Evolutionary conservation across 2,888 invertebrate species (phyloP).

Genomic region (Macrostomum cliftonense): DNA sequence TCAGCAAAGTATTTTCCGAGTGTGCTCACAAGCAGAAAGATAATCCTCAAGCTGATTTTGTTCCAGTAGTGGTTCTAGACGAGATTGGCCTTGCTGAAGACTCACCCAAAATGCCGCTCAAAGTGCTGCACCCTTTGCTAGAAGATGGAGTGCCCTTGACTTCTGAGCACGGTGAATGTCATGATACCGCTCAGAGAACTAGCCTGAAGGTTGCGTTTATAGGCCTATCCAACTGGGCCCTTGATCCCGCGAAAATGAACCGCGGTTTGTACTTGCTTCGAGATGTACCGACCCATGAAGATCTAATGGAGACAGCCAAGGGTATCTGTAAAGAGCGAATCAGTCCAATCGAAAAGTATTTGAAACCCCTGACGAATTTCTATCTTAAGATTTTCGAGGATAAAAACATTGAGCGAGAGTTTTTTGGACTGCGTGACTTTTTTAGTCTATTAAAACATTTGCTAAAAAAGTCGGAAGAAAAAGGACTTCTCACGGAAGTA

Average conservation of each 20-base stretch:
- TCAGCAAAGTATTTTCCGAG: conserved; percentile 24
- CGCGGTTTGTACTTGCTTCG: conserved; percentile 27
- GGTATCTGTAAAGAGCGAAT: conserved; percentile 18
- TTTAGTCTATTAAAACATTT: conserved; percentile 26
- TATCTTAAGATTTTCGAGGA: no score
- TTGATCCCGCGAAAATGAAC: conserved; percentile 36
- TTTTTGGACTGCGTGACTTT: conserved; percentile 29
- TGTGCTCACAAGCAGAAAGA: conserved; percentile 23
- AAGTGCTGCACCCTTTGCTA: conserved; percentile 28
- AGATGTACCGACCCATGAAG: conserved; percentile 17
- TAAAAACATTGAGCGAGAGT: conserved; percentile 16
- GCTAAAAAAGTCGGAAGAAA: no score
- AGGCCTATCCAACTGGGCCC: conserved; percentile 36
- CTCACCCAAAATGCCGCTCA: conserved; percentile 29
- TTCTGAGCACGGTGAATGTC: conserved; percentile 20
- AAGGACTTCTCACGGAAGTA: conserved; percentile 1
- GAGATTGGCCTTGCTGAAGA: conserved; percentile 31
- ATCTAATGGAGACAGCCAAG: conserved; percentile 16
- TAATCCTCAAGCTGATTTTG: conserved; percentile 16
- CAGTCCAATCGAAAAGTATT: no score
- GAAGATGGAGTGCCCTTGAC: conserved; percentile 24
- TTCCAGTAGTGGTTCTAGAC: conserved; percentile 29
- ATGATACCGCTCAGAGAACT: neutral
- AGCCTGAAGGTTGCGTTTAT: conserved; percentile 29
- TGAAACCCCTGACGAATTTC: no score